phyloP scores from a whole-genome alignment of 64 coral and sea anemone genomes.

The Anthopleura sola region DNA sequence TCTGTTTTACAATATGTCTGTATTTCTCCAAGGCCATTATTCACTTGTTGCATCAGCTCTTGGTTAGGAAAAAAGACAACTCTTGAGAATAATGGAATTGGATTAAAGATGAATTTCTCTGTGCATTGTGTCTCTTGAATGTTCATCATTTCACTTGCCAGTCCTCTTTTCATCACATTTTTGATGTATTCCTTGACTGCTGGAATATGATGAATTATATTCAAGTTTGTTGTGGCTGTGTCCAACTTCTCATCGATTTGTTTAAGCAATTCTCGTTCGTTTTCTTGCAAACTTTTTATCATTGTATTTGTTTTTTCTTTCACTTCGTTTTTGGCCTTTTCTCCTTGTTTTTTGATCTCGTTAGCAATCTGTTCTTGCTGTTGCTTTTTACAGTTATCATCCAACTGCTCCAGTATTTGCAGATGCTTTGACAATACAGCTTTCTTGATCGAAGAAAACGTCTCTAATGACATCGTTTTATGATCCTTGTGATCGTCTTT shows the following conservation, averaged over 20 bases:
- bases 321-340: constrained; percentile 3
- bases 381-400: neutral
- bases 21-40: neutral
- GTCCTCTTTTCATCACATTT: neutral
- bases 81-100: neutral
- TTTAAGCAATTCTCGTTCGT: neutral
- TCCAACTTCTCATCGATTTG: neutral
- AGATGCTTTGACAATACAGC: constrained; percentile 1
- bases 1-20: neutral
- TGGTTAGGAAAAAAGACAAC: neutral
- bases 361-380: constrained; percentile 7
- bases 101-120: neutral
- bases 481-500: constrained; percentile 2
- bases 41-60: neutral
- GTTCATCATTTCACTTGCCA: neutral
- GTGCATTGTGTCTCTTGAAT: neutral
- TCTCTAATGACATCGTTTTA: neutral
- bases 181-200: neutral
- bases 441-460: neutral
- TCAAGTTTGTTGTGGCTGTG: neutral
- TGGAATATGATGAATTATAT: neutral
- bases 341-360: neutral
- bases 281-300: neutral
- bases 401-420: neutral
- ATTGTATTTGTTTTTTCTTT: neutral